These are phyloP conservation scores for Trematocara stigmaticum DNA, from an alignment of 2,113 vertebrate genomes.

Conservation along the genomic window DNA sequence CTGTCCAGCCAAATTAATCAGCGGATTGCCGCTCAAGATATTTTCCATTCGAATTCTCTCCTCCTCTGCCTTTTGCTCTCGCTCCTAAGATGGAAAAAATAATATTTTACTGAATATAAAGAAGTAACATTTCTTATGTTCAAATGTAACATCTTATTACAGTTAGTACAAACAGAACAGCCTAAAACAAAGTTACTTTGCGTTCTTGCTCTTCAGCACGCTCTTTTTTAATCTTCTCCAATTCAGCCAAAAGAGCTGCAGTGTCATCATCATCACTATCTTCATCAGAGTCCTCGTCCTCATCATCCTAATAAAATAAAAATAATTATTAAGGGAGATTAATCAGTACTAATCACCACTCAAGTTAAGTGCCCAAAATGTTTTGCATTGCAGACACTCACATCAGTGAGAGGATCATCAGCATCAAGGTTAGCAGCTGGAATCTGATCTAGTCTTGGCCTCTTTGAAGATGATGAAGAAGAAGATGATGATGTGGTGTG, in stretches of 20 bases:
- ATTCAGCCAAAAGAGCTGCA: slow-evolving; percentile 91
- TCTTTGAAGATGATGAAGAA: slow-evolving; percentile 88
- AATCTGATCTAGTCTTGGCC: slow-evolving; percentile 94
- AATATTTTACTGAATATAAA: neutral
- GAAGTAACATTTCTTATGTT: neutral
- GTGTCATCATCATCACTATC: slow-evolving; percentile 95
- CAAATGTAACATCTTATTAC: neutral
- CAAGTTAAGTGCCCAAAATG: neutral
- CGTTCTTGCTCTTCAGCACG: slow-evolving; percentile 93
- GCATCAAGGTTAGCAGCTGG: slow-evolving; percentile 96
- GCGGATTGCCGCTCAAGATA: slow-evolving; percentile 92
- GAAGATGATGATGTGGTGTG: slow-evolving; percentile 85
- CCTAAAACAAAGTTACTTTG: slow-evolving; percentile 75
- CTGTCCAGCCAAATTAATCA: slow-evolving; percentile 89
- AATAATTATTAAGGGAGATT: neutral
- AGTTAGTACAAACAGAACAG: neutral
- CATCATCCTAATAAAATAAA: slow-evolving; percentile 71
- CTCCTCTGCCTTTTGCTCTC: slow-evolving; percentile 96
- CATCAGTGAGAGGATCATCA: slow-evolving; percentile 94
- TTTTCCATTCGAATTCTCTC: slow-evolving; percentile 98
- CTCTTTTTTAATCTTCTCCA: slow-evolving; percentile 98
- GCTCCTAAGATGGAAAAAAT: slow-evolving; percentile 75
- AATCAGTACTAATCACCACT: neutral
- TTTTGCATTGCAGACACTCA: slow-evolving; percentile 55
- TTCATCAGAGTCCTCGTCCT: slow-evolving; percentile 83